Evolutionary conservation across 1,140 invertebrate species (phyloP), one percentile per base, ranked within the genome.

Genomic region (Apis florea): DNA sequence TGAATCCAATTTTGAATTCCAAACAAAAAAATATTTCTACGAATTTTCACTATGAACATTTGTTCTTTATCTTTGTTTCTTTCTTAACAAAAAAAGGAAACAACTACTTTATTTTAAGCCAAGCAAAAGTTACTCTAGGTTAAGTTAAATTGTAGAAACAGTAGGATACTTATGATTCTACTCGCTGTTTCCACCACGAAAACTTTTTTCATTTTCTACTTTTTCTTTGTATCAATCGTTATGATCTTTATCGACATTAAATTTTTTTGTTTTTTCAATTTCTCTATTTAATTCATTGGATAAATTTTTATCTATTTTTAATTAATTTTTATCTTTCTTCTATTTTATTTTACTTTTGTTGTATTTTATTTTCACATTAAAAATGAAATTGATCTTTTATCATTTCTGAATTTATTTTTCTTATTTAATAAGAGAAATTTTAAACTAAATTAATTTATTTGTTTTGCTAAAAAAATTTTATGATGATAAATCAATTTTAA

Each of bases 81-180:
- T 11, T 6, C 15, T 40, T 40, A 40, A 53, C 5, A 19, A 17
- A 12, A 21, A 51, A 24, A 61, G 24, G 26, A 21, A 21, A 40
- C 56, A 58, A 79, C 47, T 24, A 71, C n/a, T 24, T 40, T 17
- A n/a, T 5, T 49, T 79, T 70, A 53, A 79, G 47, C n/a, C 76
- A 79, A 6, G 21, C 56, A 59, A 51, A 58, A 53, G 40, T 78
- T 69, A 8, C 10, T 12, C 9, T 49, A 59, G 75, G 21, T 68
- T 58, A 12, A 53, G 40, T 58, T 19, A 49, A 53, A n/a, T 58
- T 19, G n/a, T 24, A 11, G 24, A 49, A 17, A 40, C 24, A 47
- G 21, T 31, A 78, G 40, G 68, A 56, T 24, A 21, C 13, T 69
- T 61, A 31, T 24, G 53, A 31, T 53, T 4, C 53, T 19, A 54